Base-by-base conservation (phyloP, 2,888 invertebrate genomes). In the Carabus problematicus region DNA sequence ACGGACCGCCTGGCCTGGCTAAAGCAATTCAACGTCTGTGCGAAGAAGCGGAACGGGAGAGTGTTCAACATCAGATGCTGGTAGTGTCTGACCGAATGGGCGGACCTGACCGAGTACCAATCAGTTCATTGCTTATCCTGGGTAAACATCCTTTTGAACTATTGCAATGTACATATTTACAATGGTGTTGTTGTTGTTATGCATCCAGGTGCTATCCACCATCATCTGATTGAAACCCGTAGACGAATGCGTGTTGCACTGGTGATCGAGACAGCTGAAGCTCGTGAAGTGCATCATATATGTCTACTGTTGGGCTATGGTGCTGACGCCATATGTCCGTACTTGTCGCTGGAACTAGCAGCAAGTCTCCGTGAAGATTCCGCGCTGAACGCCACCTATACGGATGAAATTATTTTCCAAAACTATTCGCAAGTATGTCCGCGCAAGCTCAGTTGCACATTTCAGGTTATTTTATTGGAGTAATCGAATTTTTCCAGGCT, bases 311-410 rank as follows among this genome's bases (percentile, higher is more conserved):
- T 99, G 42, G 98, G 90, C 63, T 99, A 96, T 80, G 98, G 99
- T 40, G 98, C 97, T 1, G 98, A 99, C 84, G 98, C 95, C 0
- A 93, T 99, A 75, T 98, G 98, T 76, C 98, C 99, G 0, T 98
- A 98, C 83, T 83, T 98, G 71, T 97, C 97, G 1, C 94, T 97
- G 81, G 98, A 99, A 82, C 88, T 97, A 75, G 94, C 98, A 18
- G 89, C 90, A 73, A 89, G 93, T 42, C 85, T 99, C 8, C 87
- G 97, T 39, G 89, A 91, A 75, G 94, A 97, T 82, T 92, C 92
- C 49, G 88, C 97, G 8, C 82, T 99, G 40, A 93, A 94, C 75
- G 85, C 88, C 0, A 84, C 85, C 3, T 84, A 93, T 1, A 88
- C 90, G 0, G 95, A 98, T 79, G 88, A 91, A 6, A 87, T 89